Evolutionary conservation across 2,888 invertebrate species (phyloP).

Genomic region (Disparrhopalites patrizii): DNA sequence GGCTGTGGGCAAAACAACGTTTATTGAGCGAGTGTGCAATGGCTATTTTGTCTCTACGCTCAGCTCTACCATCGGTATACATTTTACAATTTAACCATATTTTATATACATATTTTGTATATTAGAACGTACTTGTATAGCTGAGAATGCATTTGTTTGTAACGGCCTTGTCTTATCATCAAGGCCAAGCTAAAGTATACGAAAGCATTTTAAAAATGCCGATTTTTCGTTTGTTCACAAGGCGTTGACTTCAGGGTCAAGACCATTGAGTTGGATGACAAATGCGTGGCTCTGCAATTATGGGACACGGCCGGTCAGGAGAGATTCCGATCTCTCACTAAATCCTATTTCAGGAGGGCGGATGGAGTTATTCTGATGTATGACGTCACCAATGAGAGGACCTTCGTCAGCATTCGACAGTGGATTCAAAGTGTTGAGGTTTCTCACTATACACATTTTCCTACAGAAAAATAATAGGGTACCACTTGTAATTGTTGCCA

Average conservation of each 20-base stretch:
- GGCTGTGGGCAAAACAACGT: constrained; percentile 61
- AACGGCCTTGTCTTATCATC: too few relatives aligned
- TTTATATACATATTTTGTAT: constrained; percentile 1
- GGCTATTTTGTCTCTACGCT: constrained; percentile 57
- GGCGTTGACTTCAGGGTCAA: constrained; percentile 60
- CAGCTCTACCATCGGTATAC: constrained; percentile 58
- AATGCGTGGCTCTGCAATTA: constrained; percentile 55
- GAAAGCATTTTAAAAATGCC: background rate
- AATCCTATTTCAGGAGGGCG: constrained; percentile 61
- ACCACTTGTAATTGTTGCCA: too few relatives aligned
- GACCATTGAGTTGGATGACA: constrained; percentile 56
- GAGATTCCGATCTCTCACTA: constrained; percentile 60
- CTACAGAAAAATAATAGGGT: too few relatives aligned
- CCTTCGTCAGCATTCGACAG: constrained; percentile 59
- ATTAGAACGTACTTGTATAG: too few relatives aligned
- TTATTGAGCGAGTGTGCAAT: constrained; percentile 59
- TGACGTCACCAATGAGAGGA: constrained; percentile 59
- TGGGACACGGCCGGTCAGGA: constrained; percentile 62
- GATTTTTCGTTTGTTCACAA: too few relatives aligned
- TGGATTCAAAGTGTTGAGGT: constrained; percentile 61
- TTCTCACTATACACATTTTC: too few relatives aligned
- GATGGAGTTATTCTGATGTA: constrained; percentile 61
- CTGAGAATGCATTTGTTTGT: too few relatives aligned
- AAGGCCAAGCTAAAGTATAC: background rate
- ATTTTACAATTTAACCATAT: background rate